These are phyloP conservation scores for Mantis religiosa DNA, from an alignment of 2,888 invertebrate species.

Conservation along the genomic window DNA sequence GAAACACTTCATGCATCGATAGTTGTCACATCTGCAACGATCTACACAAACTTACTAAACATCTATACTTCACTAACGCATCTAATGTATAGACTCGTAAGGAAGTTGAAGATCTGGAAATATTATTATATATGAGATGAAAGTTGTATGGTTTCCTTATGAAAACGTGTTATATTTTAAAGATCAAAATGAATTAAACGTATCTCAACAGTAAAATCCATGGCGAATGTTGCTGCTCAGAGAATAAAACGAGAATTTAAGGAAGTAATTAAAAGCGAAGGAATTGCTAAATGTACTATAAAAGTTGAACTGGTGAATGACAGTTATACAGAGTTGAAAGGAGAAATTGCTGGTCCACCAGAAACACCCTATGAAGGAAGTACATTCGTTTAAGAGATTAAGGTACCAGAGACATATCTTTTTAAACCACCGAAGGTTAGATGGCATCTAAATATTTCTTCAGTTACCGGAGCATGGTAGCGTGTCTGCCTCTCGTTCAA, in stretches of 20 bases:
- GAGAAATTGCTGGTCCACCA: slow-evolving; percentile 95
- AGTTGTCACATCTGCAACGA: no score
- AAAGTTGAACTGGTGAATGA: slow-evolving; percentile 88
- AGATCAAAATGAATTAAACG: neutral
- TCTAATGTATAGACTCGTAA: neutral
- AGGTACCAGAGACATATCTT: slow-evolving; percentile 98
- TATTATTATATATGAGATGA: neutral
- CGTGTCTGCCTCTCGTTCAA: no score
- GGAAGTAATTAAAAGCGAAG: slow-evolving; percentile 96
- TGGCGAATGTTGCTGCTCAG: slow-evolving; percentile 94
- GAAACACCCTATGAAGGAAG: slow-evolving; percentile 99
- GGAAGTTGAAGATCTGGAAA: neutral
- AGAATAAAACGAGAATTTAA: slow-evolving; percentile 96
- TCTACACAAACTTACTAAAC: no score
- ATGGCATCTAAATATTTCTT: slow-evolving; percentile 99
- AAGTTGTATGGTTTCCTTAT: neutral
- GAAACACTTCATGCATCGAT: no score
- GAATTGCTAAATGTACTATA: slow-evolving; percentile 79
- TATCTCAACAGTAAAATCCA: slow-evolving; percentile 38
- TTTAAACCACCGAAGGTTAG: slow-evolving; percentile 97
- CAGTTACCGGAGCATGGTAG: slow-evolving; percentile 94
- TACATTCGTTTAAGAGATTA: slow-evolving; percentile 88
- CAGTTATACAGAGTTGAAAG: slow-evolving; percentile 85
- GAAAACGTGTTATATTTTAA: neutral
- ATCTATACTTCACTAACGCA: neutral